Conservation (phyloP, 2,797 vertebrate genomes). For the Onychomys leucogaster region DNA sequence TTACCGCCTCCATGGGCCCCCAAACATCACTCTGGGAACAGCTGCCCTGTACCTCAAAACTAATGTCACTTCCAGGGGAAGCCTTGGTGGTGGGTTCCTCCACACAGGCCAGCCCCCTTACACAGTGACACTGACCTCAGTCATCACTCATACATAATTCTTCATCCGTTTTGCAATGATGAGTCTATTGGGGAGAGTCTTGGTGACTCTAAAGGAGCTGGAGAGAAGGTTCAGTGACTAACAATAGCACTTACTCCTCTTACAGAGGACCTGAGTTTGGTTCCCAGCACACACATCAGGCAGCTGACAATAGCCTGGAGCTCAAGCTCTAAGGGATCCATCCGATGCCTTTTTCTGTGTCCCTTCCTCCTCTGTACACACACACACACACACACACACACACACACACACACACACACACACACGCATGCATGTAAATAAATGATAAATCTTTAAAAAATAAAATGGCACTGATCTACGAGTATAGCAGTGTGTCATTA, state of each 20-base stretch:
- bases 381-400: no score
- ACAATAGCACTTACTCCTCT: not conserved
- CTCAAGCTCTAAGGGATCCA: not conserved
- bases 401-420: no score
- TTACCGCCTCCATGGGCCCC: not conserved
- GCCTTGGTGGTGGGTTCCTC: not conserved
- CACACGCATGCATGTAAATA: not conserved
- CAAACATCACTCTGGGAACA: not conserved
- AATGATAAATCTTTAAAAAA: not conserved
- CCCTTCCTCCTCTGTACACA: no score
- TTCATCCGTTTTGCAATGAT: not conserved
- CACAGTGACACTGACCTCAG: not conserved
- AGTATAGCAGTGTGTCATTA: not conserved
- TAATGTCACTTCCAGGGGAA: not conserved
- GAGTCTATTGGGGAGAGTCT: not conserved
- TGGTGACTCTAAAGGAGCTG: not conserved
- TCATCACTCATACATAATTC: accelerated
- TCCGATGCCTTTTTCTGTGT: not conserved
- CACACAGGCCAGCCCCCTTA: not conserved
- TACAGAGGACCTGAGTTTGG: not conserved
- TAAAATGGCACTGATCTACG: not conserved
- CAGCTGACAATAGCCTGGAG: not conserved
- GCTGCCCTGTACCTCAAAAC: not conserved
- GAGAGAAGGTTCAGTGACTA: not conserved
- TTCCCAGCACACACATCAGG: not conserved